Percentiles rank a stretch among this genome's conserved stretches.
These are phyloP conservation scores for Moxostoma hubbsi DNA, from an alignment of 2,797 vertebrate species.

Conservation along the genomic window DNA sequence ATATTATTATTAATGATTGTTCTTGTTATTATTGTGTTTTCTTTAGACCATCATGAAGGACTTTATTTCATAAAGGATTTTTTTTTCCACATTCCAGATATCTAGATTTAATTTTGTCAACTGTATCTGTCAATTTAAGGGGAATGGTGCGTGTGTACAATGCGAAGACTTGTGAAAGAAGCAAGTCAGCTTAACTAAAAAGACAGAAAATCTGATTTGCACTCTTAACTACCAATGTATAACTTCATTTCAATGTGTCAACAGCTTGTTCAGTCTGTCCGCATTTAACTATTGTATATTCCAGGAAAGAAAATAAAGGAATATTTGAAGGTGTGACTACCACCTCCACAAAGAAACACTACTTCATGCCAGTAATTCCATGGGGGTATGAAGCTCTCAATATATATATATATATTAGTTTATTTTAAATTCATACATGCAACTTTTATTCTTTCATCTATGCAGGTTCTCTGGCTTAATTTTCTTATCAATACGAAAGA, in stretches of 20 bases:
- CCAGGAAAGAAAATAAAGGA: slow-evolving; percentile 82
- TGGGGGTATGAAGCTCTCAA: slow-evolving; percentile 74
- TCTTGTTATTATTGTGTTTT: slow-evolving; percentile 48
- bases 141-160: slow-evolving; percentile 87
- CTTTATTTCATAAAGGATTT: slow-evolving; percentile 86
- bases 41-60: slow-evolving; percentile 94
- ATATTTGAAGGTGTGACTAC: slow-evolving; percentile 81
- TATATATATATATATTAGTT: slow-evolving; percentile 66
- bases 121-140: slow-evolving; percentile 82
- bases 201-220: slow-evolving; percentile 96
- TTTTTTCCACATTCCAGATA: slow-evolving; percentile 92
- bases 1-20: slow-evolving; percentile 42
- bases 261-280: slow-evolving; percentile 92
- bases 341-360: slow-evolving; percentile 88
- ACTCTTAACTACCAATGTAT: slow-evolving; percentile 96
- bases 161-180: slow-evolving; percentile 77
- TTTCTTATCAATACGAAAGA: slow-evolving; percentile 78
- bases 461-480: slow-evolving; percentile 83
- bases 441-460: slow-evolving; percentile 77
- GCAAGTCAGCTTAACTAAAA: slow-evolving; percentile 70
- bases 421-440: slow-evolving; percentile 72
- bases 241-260: slow-evolving; percentile 84
- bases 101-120: slow-evolving; percentile 73
- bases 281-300: slow-evolving; percentile 95
- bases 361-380: slow-evolving; percentile 76